Evolutionary conservation across 2,113 vertebrate genomes (phyloP), one percentile per base, ranked within the genome.

Genomic region (Peucedramus taeniatus): DNA sequence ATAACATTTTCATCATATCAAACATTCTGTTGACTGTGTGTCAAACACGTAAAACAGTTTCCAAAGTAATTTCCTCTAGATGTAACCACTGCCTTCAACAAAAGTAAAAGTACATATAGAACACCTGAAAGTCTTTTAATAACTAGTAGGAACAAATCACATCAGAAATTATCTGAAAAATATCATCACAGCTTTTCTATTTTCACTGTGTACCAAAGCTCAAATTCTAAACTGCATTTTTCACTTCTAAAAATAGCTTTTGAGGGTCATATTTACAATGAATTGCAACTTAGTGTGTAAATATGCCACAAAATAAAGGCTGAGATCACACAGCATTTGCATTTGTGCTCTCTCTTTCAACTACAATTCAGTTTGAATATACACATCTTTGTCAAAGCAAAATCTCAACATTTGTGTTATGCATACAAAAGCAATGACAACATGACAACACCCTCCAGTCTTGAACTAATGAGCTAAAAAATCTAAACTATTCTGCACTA

Each of bases 11-110:
- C 71, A 89, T 19, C 39, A 13, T 79, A 61, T 56, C 17, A 92
- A 79, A 85, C 92, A 78, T 87, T 96, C 42, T 83, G 65, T 80
- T 91, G 61, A 59, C 20, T 80, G 3, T 63, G 28, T 94, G 88
- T 94, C 87, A 95, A n/a, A 70, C 51, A 63, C 33, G 4, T 63
- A 92, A 97, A 91, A 82, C 51, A 4, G 2, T 70, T 96, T 95
- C 35, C n/a, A 51, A 82, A 94, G 47, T 79, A 54, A 88, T 40
- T 95, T 88, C 19, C 42, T 96, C 47, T 60, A 75, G 39, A 70
- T 35, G 6, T 57, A 92, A 90, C 50, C n/a, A 71, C 19, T 82
- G 10, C 60, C n/a, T 80, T 40, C 59, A 33, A 65, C 54, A 89
- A 83, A 79, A 74, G 4, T 49, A 69, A 42, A 74, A 85, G 83